Evolutionary conservation across 2,113 vertebrate genomes (phyloP), one percentile per base, ranked within the genome.

Genomic region (Vulpes lagopus): DNA sequence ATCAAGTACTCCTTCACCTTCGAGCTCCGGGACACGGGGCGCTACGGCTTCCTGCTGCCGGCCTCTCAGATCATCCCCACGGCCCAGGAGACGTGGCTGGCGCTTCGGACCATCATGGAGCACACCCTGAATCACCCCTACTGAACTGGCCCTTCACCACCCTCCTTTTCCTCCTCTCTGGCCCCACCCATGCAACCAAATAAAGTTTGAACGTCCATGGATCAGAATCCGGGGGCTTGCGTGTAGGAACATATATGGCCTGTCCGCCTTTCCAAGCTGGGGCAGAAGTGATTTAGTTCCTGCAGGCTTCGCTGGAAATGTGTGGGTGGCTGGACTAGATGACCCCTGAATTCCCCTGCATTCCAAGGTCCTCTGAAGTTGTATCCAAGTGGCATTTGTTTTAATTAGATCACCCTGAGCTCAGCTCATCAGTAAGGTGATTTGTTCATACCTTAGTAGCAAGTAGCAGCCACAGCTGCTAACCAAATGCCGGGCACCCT

Each of bases 1-100:
- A 99, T 99, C 86, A 99, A 99, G 93, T 99, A 99, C 85, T 99
- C 99, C 49, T 99, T 98, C 98, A 99, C 99, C 71, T 99, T 99
- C 0, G 99, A 99, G 98, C 99, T 99, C 97, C 98, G 99, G 78
- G 99, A 99, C 96, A 99, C 99, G 0, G 99, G 99, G 11, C 81
- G 69, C 6, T 99, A 99, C 0, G 99, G 99, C 0, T 99, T 99
- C 99, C 89, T 99, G 53, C 98, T 99, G 57, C 99, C 99, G 0
- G 99, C 99, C 98, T 99, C 86, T 0, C 99, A 99, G 98, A 99
- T 99, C 96, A 1, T 99, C 17, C 99, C 99, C 1, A 99, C 99
- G 0, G 99, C 99, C 3, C 0, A 96, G 95, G 99, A 99, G 98
- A 99, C 99, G 0, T 99, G 99, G 99, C 97, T 99, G 98, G 99